Percentiles rank a stretch among this genome's conserved stretches.
These are phyloP conservation scores for Lordiphosa clarofinis DNA, from an alignment of 1,140 invertebrate species.

Conservation along the genomic window DNA sequence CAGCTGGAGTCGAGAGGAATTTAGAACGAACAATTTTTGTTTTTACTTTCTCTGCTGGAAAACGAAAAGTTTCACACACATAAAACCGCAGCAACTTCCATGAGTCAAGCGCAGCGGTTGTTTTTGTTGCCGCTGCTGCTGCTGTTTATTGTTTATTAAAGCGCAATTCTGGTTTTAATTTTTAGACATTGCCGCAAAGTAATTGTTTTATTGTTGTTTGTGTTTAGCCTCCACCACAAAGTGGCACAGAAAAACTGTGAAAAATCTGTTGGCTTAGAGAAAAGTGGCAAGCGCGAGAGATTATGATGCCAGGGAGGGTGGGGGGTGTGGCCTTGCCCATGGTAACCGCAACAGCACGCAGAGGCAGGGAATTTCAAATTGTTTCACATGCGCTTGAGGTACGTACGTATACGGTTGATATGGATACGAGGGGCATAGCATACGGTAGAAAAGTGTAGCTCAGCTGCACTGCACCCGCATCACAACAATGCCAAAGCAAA, in stretches of 20 bases:
- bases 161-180: conserved; percentile 55
- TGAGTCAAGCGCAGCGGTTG: conserved; percentile 16
- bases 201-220: conserved; percentile 41
- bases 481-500: no score
- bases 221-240: conserved; percentile 41
- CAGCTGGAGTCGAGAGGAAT: conserved; percentile 27
- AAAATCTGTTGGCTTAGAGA: conserved; percentile 35
- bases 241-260: conserved; percentile 55
- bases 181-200: conserved; percentile 37
- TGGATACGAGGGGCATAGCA: conserved; percentile 14
- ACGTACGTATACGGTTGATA: conserved; percentile 39
- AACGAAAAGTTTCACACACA: conserved; percentile 57
- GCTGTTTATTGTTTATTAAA: conserved; percentile 71
- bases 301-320: conserved; percentile 7
- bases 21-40: conserved; percentile 32
- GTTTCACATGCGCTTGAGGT: conserved; percentile 44
- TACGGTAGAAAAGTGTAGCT: conserved; percentile 5
- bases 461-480: conserved; percentile 6
- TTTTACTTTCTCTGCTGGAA: conserved; percentile 57
- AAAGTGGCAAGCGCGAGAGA: conserved; percentile 55
- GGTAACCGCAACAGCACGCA: conserved; percentile 36
- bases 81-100: conserved; percentile 28
- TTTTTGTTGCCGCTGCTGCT: conserved; percentile 21
- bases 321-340: conserved; percentile 50
- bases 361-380: conserved; percentile 40